Conservation (phyloP, 2,113 vertebrate species). For the Muntiacus muntjak region DNA sequence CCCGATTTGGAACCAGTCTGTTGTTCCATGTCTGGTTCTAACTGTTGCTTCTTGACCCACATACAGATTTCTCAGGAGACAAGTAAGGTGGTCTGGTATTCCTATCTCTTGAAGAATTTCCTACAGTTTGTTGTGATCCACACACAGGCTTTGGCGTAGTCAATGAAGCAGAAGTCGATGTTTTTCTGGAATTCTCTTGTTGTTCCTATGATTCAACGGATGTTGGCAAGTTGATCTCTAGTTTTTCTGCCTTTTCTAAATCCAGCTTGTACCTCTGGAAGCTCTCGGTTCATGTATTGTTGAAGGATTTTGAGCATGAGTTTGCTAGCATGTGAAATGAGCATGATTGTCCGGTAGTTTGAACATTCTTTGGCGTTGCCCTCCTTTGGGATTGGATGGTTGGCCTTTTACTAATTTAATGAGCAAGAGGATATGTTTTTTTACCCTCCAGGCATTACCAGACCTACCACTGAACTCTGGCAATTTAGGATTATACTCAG, state of each 20-base stretch:
- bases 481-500: not conserved
- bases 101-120: not conserved
- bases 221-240: not conserved
- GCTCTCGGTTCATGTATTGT: not conserved
- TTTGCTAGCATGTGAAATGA: not conserved
- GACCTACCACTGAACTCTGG: not conserved
- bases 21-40: not conserved
- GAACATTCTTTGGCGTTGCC: not conserved
- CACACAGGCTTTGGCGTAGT: not conserved
- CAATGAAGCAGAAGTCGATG: not conserved
- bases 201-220: not conserved
- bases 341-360: not conserved
- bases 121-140: not conserved
- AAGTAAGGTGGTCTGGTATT: not conserved
- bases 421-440: not conserved
- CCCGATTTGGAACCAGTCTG: not conserved
- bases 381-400: not conserved
- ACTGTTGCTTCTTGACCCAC: not conserved
- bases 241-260: not conserved
- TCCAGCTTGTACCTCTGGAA: not conserved
- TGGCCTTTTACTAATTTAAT: not conserved
- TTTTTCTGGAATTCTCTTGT: not conserved
- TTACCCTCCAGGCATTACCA: not conserved
- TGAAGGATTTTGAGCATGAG: not conserved
- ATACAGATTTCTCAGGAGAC: not conserved